Evolutionary conservation across 2,797 vertebrate genomes (phyloP).

Genomic region (Macropus fuliginosus): DNA sequence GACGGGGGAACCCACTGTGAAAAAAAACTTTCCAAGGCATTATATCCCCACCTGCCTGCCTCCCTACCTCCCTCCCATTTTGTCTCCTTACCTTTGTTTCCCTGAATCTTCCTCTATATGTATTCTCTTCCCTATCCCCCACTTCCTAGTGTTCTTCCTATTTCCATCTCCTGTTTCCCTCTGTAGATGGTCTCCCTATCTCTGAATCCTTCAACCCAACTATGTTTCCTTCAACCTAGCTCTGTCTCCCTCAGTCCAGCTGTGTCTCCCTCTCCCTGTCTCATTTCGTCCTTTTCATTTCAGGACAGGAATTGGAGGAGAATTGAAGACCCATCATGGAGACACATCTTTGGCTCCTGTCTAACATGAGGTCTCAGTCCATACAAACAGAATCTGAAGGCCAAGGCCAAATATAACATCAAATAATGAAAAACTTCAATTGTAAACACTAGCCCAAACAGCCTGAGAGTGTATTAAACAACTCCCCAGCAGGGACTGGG

Average conservation of each 20-base stretch:
- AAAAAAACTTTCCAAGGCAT: not conserved
- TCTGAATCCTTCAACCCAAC: not conserved
- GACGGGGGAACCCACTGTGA: not conserved
- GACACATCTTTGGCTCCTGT: conserved; percentile 80
- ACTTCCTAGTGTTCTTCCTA: not conserved
- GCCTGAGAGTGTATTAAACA: conserved; percentile 81
- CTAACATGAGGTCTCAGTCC: conserved; percentile 77
- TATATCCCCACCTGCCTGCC: not conserved
- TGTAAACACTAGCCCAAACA: conserved; percentile 84
- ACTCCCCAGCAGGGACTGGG: conserved; percentile 64
- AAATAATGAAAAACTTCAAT: conserved; percentile 86
- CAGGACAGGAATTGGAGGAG: conserved; percentile 64
- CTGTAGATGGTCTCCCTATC: not conserved
- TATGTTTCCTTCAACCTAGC: not conserved
- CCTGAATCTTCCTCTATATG: not conserved
- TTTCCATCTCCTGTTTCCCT: not conserved
- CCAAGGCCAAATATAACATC: conserved; percentile 85
- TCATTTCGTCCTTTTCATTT: conserved; percentile 27
- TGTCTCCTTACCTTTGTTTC: not conserved
- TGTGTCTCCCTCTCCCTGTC: not conserved
- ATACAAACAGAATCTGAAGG: conserved; percentile 77
- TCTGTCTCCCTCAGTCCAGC: not conserved
- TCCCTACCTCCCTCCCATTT: not conserved
- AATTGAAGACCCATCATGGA: conserved; percentile 77
- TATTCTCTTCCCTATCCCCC: not conserved